phyloP scores from a whole-genome alignment of 1,140 invertebrate genomes.

The Delia radicum region DNA sequence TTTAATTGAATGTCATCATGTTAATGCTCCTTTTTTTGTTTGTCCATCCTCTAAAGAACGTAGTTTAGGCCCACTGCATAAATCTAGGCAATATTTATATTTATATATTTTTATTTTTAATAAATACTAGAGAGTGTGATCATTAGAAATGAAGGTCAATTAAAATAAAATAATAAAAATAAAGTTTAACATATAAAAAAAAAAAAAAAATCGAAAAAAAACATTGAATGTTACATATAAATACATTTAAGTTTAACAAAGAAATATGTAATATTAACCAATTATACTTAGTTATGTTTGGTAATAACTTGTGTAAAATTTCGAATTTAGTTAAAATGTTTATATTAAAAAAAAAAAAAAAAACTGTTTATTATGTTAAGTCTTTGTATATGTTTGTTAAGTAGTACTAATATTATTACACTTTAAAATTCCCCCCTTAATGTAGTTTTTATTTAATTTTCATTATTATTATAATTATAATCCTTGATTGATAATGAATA shows the following conservation, averaged over 20 bases:
- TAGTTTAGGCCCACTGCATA: neutral
- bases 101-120: constrained; percentile 12
- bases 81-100: neutral
- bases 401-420: neutral
- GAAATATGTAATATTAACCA: neutral
- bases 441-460: neutral
- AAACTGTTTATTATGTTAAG: neutral
- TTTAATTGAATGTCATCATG: neutral
- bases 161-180: constrained; percentile 35
- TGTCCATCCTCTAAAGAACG: neutral
- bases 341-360: neutral
- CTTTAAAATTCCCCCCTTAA: neutral
- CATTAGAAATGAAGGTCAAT: constrained; percentile 55
- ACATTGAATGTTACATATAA: neutral
- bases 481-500: no score
- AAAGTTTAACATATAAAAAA: constrained; percentile 34
- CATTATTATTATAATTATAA: neutral
- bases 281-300: neutral
- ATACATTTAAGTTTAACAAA: neutral
- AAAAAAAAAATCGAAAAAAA: neutral
- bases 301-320: neutral
- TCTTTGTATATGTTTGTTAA: neutral
- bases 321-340: neutral
- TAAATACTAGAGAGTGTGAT: constrained; percentile 46
- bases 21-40: no score